phyloP scores from a whole-genome alignment of 2,888 invertebrate species.

The Danaus chrysippus region DNA sequence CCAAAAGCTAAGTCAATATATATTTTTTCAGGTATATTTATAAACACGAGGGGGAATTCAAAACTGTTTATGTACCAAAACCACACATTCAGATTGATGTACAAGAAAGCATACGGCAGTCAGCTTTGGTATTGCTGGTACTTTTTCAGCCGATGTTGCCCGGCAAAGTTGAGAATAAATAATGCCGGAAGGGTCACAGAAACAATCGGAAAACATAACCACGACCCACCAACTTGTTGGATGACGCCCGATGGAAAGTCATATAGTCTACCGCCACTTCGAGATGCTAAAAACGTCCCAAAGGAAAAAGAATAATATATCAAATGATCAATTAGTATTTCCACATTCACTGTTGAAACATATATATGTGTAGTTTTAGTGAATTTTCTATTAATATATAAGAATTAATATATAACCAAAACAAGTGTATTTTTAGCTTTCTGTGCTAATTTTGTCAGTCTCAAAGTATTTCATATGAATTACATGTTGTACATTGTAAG shows the following conservation, averaged over 20 bases:
- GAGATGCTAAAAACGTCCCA: slow-evolving; percentile 36
- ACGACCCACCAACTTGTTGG: slow-evolving; percentile 74
- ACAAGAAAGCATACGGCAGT: slow-evolving; percentile 74
- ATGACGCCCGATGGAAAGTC: slow-evolving; percentile 75
- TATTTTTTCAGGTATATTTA: slow-evolving; percentile 70
- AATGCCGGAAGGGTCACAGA: slow-evolving; percentile 70
- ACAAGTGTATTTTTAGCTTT: slow-evolving; percentile 1
- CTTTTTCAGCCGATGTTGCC: slow-evolving; percentile 73
- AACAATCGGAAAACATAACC: slow-evolving; percentile 69
- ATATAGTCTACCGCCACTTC: slow-evolving; percentile 63
- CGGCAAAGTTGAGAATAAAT: slow-evolving; percentile 68
- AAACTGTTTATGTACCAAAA: slow-evolving; percentile 74
- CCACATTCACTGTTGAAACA: neutral
- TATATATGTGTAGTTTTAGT: neutral
- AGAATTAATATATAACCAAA: neutral
- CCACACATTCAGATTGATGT: slow-evolving; percentile 75
- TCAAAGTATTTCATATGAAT: slow-evolving; percentile 4
- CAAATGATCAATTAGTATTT: neutral
- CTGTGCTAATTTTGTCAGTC: slow-evolving; percentile 2
- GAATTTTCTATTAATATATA: slow-evolving; percentile 1
- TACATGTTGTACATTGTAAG: neutral
- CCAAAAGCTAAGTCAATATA: slow-evolving; percentile 20
- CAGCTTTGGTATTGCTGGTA: slow-evolving; percentile 76
- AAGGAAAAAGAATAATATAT: slow-evolving; percentile 24
- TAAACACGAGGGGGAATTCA: slow-evolving; percentile 73